A percentile compares a stretch with the other conserved stretches of the same genome.
These are phyloP conservation scores for Brevimyrus niger DNA, from an alignment of 2,113 vertebrate genomes.

Conservation along the genomic window DNA sequence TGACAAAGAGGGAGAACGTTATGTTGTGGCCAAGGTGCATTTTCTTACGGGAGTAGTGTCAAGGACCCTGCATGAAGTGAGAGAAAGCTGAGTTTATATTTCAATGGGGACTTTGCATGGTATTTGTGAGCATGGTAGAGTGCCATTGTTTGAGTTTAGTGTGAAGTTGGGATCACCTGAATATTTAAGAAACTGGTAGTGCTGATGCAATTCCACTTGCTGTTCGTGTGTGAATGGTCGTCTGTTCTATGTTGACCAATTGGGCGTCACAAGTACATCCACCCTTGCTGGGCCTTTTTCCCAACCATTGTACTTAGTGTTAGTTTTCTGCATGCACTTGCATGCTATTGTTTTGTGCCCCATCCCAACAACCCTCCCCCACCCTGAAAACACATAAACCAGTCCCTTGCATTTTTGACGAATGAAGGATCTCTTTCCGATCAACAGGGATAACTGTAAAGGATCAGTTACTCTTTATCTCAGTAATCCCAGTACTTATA, in stretches of 20 bases:
- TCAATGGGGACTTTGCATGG: not conserved
- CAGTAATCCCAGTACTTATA: conserved; percentile 50
- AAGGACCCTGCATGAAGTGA: not conserved
- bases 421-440: conserved; percentile 53
- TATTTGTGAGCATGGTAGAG: not conserved
- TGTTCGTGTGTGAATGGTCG: conserved; percentile 16
- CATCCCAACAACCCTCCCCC: conserved; percentile 16
- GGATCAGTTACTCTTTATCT: conserved; percentile 58
- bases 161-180: not conserved
- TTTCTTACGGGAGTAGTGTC: not conserved
- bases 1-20: not conserved
- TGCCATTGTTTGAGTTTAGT: not conserved
- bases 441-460: conserved; percentile 49
- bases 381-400: not conserved
- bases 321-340: conserved; percentile 56
- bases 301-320: conserved; percentile 40
- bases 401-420: conserved; percentile 37
- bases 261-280: conserved; percentile 30
- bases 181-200: not conserved
- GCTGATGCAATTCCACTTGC: not conserved
- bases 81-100: too few relatives aligned
- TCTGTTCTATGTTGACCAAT: conserved; percentile 41
- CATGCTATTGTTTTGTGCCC: conserved; percentile 46
- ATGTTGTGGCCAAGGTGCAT: not conserved
- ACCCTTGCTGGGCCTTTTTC: conserved; percentile 32